These are phyloP conservation scores for Xiphophorus hellerii DNA, from an alignment of 2,113 vertebrate genomes.

Conservation along the genomic window DNA sequence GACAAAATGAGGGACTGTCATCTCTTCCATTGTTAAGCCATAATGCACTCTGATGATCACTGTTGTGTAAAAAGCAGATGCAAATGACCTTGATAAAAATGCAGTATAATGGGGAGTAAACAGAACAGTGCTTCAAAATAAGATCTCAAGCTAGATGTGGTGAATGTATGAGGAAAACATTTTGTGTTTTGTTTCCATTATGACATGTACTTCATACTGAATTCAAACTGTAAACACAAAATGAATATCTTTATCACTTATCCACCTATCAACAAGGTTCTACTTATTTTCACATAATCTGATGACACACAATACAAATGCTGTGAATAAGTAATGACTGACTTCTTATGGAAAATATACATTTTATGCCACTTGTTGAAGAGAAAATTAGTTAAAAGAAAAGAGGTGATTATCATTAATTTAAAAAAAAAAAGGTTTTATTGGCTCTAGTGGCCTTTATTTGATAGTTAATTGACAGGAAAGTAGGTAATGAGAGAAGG, in stretches of 20 bases:
- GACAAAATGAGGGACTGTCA: neutral
- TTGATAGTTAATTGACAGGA: too few relatives aligned
- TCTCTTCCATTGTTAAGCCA: conserved; percentile 2
- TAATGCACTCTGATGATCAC: conserved; percentile 23
- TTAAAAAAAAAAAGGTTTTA: too few relatives aligned
- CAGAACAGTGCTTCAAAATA: neutral
- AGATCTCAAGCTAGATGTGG: neutral
- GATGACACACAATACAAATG: neutral
- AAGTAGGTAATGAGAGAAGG: too few relatives aligned
- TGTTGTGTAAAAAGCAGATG: conserved; percentile 20
- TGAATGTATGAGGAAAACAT: neutral
- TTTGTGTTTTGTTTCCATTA: neutral
- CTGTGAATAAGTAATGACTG: too few relatives aligned
- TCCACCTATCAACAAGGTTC: neutral
- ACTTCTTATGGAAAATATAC: too few relatives aligned
- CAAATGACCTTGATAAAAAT: neutral
- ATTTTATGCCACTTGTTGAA: too few relatives aligned
- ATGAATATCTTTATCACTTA: neutral
- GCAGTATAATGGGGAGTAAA: neutral
- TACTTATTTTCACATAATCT: neutral
- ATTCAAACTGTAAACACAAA: neutral
- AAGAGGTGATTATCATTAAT: neutral
- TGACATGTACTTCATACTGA: neutral
- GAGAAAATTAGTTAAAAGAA: neutral
- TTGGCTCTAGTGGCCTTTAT: too few relatives aligned